These are phyloP conservation scores for Monoplex corrugatus DNA, from an alignment of 2,888 invertebrate species.

Conservation along the genomic window DNA sequence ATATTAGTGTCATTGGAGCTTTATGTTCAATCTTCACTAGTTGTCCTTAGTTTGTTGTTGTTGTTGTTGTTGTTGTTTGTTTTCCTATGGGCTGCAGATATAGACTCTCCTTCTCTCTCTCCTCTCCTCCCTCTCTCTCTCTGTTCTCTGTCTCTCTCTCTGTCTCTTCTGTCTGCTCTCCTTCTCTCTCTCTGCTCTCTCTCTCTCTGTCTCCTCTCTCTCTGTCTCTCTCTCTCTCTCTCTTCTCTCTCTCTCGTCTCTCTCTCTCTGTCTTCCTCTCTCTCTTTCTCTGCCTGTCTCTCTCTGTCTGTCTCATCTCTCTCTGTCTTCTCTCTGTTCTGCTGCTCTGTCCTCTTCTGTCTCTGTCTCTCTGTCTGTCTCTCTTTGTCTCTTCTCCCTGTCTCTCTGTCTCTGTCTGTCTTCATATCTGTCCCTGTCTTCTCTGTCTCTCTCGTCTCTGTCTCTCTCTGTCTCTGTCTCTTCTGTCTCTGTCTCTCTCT, in stretches of 20 bases:
- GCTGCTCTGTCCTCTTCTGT: too few relatives aligned
- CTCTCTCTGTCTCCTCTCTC: conserved; percentile 45
- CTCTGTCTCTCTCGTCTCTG: not conserved
- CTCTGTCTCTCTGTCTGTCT: not conserved
- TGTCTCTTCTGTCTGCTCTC: not conserved
- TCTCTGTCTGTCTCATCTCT: not conserved
- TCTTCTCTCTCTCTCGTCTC: not conserved
- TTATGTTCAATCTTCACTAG: not conserved
- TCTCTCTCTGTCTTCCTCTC: not conserved
- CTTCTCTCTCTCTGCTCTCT: conserved; percentile 13
- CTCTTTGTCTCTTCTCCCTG: not conserved
- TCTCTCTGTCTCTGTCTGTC: conserved; percentile 41
- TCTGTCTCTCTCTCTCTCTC: conserved; percentile 40
- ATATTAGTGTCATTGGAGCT: too few relatives aligned
- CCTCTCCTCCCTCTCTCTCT: not conserved
- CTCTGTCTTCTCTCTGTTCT: not conserved
- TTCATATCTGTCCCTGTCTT: conserved; percentile 27
- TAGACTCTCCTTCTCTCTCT: not conserved
- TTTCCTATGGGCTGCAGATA: too few relatives aligned
- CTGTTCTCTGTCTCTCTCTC: not conserved
- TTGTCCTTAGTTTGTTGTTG: too few relatives aligned
- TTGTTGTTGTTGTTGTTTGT: too few relatives aligned
- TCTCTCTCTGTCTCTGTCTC: not conserved
- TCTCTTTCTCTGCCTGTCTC: too few relatives aligned
- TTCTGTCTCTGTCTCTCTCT: not conserved